Conservation (phyloP, 1,140 invertebrate genomes). For the Drosophila setifemur region DNA sequence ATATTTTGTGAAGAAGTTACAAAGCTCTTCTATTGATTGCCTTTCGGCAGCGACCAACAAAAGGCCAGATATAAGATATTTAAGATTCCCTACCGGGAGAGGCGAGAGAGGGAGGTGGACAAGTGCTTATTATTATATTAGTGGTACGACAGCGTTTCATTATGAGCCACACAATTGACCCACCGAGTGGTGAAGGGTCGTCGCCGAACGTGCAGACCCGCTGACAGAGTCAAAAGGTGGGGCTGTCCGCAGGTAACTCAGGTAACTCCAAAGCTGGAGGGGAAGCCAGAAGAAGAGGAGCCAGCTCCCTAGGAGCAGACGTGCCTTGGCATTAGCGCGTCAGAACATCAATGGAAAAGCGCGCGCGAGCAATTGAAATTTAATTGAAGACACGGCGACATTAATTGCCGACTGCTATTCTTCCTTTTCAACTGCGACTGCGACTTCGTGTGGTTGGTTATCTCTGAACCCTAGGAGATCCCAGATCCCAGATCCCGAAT, state of each 20-base stretch:
- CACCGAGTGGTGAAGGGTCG: slow-evolving; percentile 38
- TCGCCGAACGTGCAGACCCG: slow-evolving; percentile 36
- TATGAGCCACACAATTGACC: slow-evolving; percentile 66
- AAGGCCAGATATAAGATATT: slow-evolving; percentile 22
- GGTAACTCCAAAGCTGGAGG: background rate
- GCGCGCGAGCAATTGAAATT: slow-evolving; percentile 67
- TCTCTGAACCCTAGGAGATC: slow-evolving; percentile 5
- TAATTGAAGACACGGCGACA: slow-evolving; percentile 60
- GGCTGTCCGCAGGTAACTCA: background rate
- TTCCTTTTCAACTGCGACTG: slow-evolving; percentile 2
- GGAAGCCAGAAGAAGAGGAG: background rate
- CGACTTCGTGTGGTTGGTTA: slow-evolving; percentile 7
- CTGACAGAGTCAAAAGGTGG: slow-evolving; percentile 27
- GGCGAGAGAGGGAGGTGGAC: slow-evolving; percentile 3
- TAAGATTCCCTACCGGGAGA: background rate
- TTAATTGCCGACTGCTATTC: slow-evolving; percentile 51
- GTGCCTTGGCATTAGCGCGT: slow-evolving; percentile 62
- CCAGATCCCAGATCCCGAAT: background rate
- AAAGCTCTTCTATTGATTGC: slow-evolving; percentile 45
- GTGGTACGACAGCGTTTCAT: slow-evolving; percentile 61
- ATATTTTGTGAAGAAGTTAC: slow-evolving; percentile 42
- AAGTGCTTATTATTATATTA: slow-evolving; percentile 79
- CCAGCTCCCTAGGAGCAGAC: slow-evolving; percentile 7
- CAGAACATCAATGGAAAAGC: slow-evolving; percentile 58
- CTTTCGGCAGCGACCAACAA: slow-evolving; percentile 39